A percentile compares a stretch with the other conserved stretches of the same genome.
Conservation (phyloP, 2,888 invertebrate genomes). For the Hyles lineata region DNA sequence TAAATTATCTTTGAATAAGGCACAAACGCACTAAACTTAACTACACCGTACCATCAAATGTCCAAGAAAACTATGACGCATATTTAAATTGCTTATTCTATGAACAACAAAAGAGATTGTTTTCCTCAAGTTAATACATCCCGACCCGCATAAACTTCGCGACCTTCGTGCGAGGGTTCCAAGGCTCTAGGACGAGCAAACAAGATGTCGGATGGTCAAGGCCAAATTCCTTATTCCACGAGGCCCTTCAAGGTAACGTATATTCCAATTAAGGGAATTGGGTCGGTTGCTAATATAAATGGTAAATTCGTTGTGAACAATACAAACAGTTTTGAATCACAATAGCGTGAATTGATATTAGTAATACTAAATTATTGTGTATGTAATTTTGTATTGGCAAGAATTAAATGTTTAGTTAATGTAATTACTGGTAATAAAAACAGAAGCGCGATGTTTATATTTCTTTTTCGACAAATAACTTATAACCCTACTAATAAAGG, state of each 20-base stretch:
- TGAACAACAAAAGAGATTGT: neutral
- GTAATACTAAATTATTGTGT: neutral
- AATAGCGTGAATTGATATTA: neutral
- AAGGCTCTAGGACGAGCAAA: slow-evolving; percentile 48
- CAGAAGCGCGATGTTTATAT: neutral
- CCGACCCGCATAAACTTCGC: slow-evolving; percentile 44
- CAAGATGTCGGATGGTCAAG: slow-evolving; percentile 50
- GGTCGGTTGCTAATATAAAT: slow-evolving; percentile 16
- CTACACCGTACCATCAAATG: neutral
- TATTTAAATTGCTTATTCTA: neutral
- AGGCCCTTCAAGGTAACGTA: slow-evolving; percentile 26
- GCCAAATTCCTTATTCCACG: slow-evolving; percentile 42
- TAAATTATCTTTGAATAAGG: no score
- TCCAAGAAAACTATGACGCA: neutral
- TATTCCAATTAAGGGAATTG: slow-evolving; percentile 28
- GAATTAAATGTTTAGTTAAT: neutral
- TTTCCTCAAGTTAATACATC: slow-evolving; percentile 24
- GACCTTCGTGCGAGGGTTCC: slow-evolving; percentile 38
- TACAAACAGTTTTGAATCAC: neutral
- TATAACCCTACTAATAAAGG: no score
- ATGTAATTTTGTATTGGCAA: neutral
- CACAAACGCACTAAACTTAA: no score
- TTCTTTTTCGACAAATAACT: no score
- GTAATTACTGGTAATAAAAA: neutral
- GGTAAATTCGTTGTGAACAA: slow-evolving; percentile 4